Base-by-base conservation (phyloP, 1,140 invertebrate species). In the Eufriesea mexicana region DNA sequence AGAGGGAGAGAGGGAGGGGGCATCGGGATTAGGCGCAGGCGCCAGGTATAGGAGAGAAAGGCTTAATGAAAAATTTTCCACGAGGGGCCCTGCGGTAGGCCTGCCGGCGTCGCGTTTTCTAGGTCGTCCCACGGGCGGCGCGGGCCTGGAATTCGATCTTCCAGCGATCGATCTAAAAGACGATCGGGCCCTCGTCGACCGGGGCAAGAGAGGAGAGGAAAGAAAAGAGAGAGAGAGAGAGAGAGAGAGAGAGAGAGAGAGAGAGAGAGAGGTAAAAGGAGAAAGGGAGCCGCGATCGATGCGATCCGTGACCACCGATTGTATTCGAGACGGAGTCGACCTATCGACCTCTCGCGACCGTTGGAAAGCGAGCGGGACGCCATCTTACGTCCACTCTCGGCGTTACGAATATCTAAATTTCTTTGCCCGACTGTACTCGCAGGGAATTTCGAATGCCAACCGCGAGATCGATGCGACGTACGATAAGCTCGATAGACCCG, bases 21-120 rank as follows among this genome's bases (percentile, higher is more conserved):
- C 35, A 70, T 89, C 85, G 75, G 84, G 79, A 87, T 87, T 83
- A 78, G 79, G 72, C 73, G 84, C 80, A 80, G 84, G 89, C 89
- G 89, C 84, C 89, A 91, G 86, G 84, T 90, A 89, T 78, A 89
- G 84, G 88, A 90, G 90, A 91, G 89, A 90, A 90, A 90, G 87
- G 87, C 87, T 92, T 91, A 90, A 93, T 92, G 90, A 92, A 92
- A 92, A 89, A 92, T 91, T 91, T 92, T 90, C 86, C 86, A 85
- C 79, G 84, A 83, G 84, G 61, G 73, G 47, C n/a, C 71, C 70
- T 20, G 77, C 74, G 73, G 54, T 71, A 59, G 75, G 57, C 83
- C 85, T 62, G 72, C 8, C 72, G 72, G 55, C 73, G 47, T 62
- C 72, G 12, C 28, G 54, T 77, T 88, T 85, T 88, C 79, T 85